Evolutionary conservation across 2,888 invertebrate genomes (phyloP).

Genomic region (Chrysopilus asiliformis): DNA sequence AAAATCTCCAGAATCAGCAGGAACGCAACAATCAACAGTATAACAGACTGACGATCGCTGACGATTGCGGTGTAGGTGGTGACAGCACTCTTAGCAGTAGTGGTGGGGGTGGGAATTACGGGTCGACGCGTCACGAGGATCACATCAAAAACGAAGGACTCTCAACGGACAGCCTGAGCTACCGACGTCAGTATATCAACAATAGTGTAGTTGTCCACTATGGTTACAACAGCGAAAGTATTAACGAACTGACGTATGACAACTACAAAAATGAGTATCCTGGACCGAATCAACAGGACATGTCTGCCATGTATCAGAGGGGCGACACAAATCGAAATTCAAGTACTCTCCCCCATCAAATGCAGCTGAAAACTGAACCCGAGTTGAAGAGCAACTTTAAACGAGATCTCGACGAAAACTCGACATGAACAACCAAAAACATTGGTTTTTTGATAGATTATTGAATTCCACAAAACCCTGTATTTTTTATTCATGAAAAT

Average conservation of each 20-base stretch:
- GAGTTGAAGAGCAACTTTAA: constrained; percentile 7
- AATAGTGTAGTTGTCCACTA: constrained; percentile 13
- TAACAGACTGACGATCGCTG: constrained; percentile 9
- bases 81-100: too few species aligned
- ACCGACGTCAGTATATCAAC: constrained; percentile 12
- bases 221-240: constrained; percentile 9
- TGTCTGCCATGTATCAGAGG: background rate
- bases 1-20: constrained; percentile 11
- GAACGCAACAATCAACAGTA: constrained; percentile 14
- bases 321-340: background rate
- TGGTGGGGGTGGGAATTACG: too few species aligned
- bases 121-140: background rate
- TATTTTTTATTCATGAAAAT: too few species aligned
- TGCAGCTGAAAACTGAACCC: constrained; percentile 7
- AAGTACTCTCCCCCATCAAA: background rate
- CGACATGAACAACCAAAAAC: too few species aligned
- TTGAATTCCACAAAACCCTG: too few species aligned
- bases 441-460: too few species aligned
- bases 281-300: constrained; percentile 5
- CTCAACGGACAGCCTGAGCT: constrained; percentile 6
- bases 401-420: constrained; percentile 10
- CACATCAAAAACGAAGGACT: constrained; percentile 6
- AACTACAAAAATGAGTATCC: constrained; percentile 11
- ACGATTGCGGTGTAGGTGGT: too few species aligned
- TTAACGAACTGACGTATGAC: constrained; percentile 10